Evolutionary conservation across 2,113 vertebrate species (phyloP), one percentile per base, ranked within the genome.

Genomic region (Acinonyx jubatus): DNA sequence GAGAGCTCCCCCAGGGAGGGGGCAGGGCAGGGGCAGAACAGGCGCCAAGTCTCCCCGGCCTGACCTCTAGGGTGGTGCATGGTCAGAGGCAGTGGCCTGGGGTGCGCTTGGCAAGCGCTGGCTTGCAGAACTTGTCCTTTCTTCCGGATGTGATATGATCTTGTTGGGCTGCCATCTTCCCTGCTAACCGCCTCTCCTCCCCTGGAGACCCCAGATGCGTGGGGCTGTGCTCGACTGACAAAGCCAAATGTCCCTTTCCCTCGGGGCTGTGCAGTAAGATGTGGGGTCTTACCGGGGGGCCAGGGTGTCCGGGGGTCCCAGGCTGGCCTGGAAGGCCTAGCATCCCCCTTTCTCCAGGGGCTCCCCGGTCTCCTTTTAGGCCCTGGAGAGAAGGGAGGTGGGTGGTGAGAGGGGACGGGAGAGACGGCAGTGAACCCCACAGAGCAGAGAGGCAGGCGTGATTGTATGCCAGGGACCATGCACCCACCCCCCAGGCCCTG

Each of bases 281-380:
- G 27, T 2, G 18, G 55, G 31, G 86, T 98, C 99, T 99, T 89
- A 99, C 99, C 95, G 99, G 98, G 0, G 98, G 98, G 19, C 99
- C 99, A 1, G 99, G 99, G 98, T 99, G 99, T 83, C 99, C 99
- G 0, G 99, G 99, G 16, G 99, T 93, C 57, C 99, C 99, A 0
- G 99, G 99, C 21, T 99, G 94, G 14, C 99, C 99, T 4, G 97
- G 98, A 97, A 99, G 98, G 55, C 99, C 99, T 25, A 98, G 97
- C 52, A 99, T 98, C 23, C 99, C 99, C 96, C 99, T 99, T 89
- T 99, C 99, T 61, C 99, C 99, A 0, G 23, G 23, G 0, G 99
- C 96, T 76, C 99, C 99, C 23, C 99, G 99, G 55, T 99, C 99
- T 33, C 99, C 99, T 98, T 99, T 99, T 92, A 98, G 96, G 55